Evolutionary conservation across 2,113 vertebrate genomes (phyloP), one percentile per base, ranked within the genome.

Genomic region (Varanus salvator): DNA sequence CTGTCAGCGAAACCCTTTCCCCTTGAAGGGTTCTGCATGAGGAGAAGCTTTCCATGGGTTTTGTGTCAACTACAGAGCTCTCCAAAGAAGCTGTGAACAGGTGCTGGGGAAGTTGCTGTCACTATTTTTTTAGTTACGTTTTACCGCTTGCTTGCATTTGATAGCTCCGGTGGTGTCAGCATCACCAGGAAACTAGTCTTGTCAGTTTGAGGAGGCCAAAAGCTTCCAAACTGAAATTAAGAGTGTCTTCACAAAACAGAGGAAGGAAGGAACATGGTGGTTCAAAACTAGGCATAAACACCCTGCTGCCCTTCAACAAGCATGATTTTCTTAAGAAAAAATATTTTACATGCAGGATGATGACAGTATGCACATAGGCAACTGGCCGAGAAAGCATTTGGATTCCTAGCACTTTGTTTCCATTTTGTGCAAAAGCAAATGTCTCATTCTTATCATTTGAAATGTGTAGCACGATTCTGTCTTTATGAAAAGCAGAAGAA

Each of bases 81-180:
- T 81, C 75, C 84, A 89, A 87, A 94, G 77, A 74, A 69, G 12
- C 64, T 38, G 21, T 71, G 78, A 85, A 75, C 0, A 0, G 81
- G 44, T 87, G 66, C n/a, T 44, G 75, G 85, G 8, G 1, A 89
- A 89, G 81, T 9, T 17, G 84, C 81, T 12, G 0, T 34, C 48
- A 0, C 7, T 4, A 4, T 4, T n/a, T 8, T 50, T 72, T 21
- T 0, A 8, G 31, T 77, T 66, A 34, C 66, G 2, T 87, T 90
- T 88, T 87, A 50, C 66, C 60, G 89, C 85, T 44, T 60, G 52
- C 34, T 90, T 60, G 1, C 74, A 78, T 93, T 93, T 92, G 64
- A 64, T 74, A 80, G 66, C 54, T 82, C 78, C 85, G 77, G 11
- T n/a, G 90, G 50, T 85, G 72, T 91, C 60, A 57, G 48, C n/a